These are phyloP conservation scores for human DNA, from an alignment of 2,113 vertebrate species.

Conservation along the genomic window GRCh38 chr5:98475501-98476000, in stretches of 20 bases:
- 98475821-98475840: background rate
- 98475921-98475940: background rate
- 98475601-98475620: background rate
- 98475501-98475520: background rate
- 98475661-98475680: background rate
- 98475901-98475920: background rate
- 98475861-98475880: background rate
- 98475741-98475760: background rate
- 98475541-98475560: background rate
- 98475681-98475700: background rate
- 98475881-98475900: background rate
- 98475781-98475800: background rate
- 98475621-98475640: background rate
- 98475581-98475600: background rate
- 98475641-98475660: background rate
- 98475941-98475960: background rate
- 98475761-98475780: background rate
- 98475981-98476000: background rate
- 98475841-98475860: background rate
- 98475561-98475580: too few relatives aligned
- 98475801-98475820: background rate
- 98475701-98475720: conserved; percentile 19
- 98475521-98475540: background rate
- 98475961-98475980: background rate
- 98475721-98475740: conserved; percentile 9